Base-by-base conservation (phyloP, 1,140 invertebrate genomes). In the Monomorium pharaonis region DNA sequence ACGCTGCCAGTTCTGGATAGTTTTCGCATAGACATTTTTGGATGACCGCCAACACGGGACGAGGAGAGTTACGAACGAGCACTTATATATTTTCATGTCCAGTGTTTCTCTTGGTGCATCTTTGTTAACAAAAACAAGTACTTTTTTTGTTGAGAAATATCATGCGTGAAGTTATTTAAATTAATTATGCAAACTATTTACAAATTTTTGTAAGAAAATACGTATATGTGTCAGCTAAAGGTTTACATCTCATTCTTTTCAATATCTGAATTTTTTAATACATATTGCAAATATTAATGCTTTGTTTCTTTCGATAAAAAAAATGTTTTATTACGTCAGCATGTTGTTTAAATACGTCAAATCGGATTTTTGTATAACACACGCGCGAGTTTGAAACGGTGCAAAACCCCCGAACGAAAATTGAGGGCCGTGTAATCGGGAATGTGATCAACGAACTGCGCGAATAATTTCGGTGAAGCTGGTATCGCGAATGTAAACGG, bases 401-500 rank as follows among this genome's bases (percentile, higher is more conserved):
- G 42, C 62, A 67, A 70, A 77, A 74, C 21, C 63, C 30, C 56
- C 54, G 42, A 47, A 49, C 84, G 87, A 77, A 85, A 89, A 88
- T 85, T 78, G 67, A 65, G 81, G 65, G 58, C 42, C 65, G 63
- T 77, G 87, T 72, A 76, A 89, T 89, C 87, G 77, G 72, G 70
- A 51, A 60, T 54, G 81, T 56, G 42, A 44, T 47, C 84, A 47
- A 74, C 76, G 77, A 89, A 76, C 88, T 78, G 76, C 70, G 58
- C 84, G 88, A 87, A 87, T 89, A 90, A 90, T 90, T 89, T 80
- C 27, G 47, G 67, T 63, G 58, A 56, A 89, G 72, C 65, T 33
- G 80, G 60, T 90, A 87, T 89, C 84, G 85, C 84, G 74, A 86
- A 89, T 92, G 91, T 91, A 92, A 93, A 92, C 91, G 86, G 81